Evolutionary conservation across 2,797 vertebrate genomes (phyloP).

Genomic region (Neostethus bicornis): DNA sequence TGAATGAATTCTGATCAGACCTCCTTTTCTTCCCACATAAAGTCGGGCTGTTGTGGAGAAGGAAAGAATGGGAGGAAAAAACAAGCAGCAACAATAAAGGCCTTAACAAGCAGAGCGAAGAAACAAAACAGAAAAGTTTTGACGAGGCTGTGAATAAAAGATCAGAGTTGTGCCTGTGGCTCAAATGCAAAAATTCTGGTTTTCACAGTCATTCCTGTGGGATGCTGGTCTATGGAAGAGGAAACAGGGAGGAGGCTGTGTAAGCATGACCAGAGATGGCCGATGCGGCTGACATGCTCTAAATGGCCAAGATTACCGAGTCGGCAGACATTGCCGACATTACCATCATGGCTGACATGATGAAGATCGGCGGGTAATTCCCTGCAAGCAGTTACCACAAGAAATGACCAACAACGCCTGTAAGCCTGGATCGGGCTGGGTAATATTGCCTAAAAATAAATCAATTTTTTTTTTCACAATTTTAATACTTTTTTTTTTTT

Average conservation of each 20-base stretch:
- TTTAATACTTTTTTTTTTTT: too few species aligned
- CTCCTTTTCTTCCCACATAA: not conserved
- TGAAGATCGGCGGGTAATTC: too few species aligned
- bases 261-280: constrained; percentile 14
- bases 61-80: constrained; percentile 23
- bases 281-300: constrained; percentile 8
- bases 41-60: not conserved
- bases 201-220: constrained; percentile 51
- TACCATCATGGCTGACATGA: constrained; percentile 17
- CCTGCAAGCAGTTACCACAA: too few species aligned
- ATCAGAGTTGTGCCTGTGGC: constrained; percentile 41
- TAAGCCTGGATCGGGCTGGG: too few species aligned
- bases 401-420: too few species aligned
- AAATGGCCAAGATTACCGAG: too few species aligned
- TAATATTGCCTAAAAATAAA: too few species aligned
- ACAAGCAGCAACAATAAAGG: constrained; percentile 26
- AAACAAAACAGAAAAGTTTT: constrained; percentile 16
- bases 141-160: constrained; percentile 54
- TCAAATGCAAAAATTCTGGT: constrained; percentile 48
- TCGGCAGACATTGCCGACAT: too few species aligned
- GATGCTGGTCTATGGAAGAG: constrained; percentile 29
- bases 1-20: not conserved
- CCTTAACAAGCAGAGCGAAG: constrained; percentile 14
- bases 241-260: constrained; percentile 15
- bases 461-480: too few species aligned